Evolutionary conservation across 2,113 vertebrate species (phyloP).

Genomic region (Pseudopipra pipra): DNA sequence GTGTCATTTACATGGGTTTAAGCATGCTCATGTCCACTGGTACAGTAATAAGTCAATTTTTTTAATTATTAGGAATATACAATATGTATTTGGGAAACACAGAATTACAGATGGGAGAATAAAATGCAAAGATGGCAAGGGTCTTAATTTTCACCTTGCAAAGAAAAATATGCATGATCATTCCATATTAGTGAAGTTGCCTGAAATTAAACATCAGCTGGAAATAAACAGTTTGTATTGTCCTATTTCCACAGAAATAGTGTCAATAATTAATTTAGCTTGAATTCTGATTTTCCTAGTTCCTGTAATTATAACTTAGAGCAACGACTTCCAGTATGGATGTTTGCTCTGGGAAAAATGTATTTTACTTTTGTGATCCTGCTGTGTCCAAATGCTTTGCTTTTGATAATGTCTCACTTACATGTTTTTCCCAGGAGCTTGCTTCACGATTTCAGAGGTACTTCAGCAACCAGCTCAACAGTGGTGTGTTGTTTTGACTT

Average conservation of each 20-base stretch:
- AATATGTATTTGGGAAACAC: neutral
- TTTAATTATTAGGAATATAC: neutral
- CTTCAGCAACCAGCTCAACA: neutral
- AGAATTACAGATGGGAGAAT: neutral
- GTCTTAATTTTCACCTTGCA: neutral
- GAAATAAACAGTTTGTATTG: neutral
- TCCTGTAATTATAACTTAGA: neutral
- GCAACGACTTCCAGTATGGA: neutral
- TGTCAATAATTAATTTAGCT: neutral
- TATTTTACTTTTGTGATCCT: neutral
- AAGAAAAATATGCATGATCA: neutral
- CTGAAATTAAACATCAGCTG: neutral
- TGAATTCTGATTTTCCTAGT: neutral
- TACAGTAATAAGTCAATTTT: neutral
- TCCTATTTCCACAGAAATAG: neutral
- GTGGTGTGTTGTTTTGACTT: neutral
- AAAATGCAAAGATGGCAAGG: neutral
- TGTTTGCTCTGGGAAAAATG: neutral
- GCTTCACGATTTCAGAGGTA: neutral
- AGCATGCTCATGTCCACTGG: neutral
- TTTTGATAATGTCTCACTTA: neutral
- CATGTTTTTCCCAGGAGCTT: neutral
- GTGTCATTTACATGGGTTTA: neutral
- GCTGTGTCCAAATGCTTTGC: neutral
- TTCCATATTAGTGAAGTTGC: neutral